Base-by-base conservation (phyloP, 2,797 vertebrate species). In the Acanthopagrus latus region DNA sequence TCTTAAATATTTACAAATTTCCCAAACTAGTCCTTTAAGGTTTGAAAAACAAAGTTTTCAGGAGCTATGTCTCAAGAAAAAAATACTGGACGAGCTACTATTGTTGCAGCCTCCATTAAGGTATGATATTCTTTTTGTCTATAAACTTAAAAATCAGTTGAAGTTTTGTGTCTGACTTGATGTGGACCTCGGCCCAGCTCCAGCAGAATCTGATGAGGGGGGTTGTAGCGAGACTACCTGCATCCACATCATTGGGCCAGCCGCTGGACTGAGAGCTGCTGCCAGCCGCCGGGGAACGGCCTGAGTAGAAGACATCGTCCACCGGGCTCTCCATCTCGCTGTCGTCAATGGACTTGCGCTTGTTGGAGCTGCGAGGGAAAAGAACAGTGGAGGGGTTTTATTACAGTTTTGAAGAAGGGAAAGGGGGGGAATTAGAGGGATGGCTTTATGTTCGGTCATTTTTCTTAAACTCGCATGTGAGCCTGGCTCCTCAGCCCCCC, bases 321-420 rank as follows among this genome's bases (percentile, higher is more conserved):
- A 98, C 97, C 6, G 97, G 97, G 81, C 97, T 98, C 93, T 99
- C 97, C 96, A 99, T 97, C 92, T 99, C 97, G 18, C 96, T 98
- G 96, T 98, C 97, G 63, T 99, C 97, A 81, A 98, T 96, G 59
- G 97, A 98, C 93, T 99, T 98, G 81, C 97, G 96, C 93, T 98
- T 98, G 90, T 97, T 98, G 90, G 97, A 97, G 94, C 97, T 97
- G 33, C 7, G 90, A 69, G 48, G 70, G 21, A 33, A 27, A 72
- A 74, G 13, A 71, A 21, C 7, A 54, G 10, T 55, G 25, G 5
- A 54, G 51, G 9, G 3, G 12, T 20, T 23, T 70, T 7, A 21
- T 67, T 78, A 57, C 21, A 51, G 46, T 47, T 0, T n/a, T 23
- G 13, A 38, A 27, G 58, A 46, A 23, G 17, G 0, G 12, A 20